phyloP scores from a whole-genome alignment of 1,140 invertebrate genomes.

The Pogonomyrmex barbatus region DNA sequence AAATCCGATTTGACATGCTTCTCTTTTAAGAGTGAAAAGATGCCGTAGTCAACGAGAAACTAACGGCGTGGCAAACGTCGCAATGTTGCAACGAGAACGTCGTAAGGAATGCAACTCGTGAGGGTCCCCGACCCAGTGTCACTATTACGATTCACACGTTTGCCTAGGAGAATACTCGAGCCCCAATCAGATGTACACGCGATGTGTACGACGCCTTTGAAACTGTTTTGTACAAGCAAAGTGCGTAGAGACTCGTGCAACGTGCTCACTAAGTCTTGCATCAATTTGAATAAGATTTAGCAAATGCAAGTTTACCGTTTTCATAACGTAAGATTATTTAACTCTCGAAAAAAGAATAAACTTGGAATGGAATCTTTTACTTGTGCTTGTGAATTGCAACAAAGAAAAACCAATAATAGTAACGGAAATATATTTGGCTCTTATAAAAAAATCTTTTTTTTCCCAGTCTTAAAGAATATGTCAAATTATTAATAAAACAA shows the following conservation, averaged over 20 bases:
- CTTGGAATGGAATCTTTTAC: neutral
- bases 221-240: slow-evolving; percentile 28
- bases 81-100: slow-evolving; percentile 48
- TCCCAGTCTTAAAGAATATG: neutral
- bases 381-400: neutral
- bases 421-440: neutral
- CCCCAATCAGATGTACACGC: neutral
- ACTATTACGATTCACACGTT: slow-evolving; percentile 42
- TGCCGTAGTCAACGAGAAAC: neutral
- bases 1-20: neutral
- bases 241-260: slow-evolving; percentile 3
- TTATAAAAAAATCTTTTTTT: neutral
- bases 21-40: neutral
- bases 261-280: neutral
- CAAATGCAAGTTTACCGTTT: neutral
- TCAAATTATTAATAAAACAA: neutral
- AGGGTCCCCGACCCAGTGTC: slow-evolving; percentile 60
- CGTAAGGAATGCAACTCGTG: slow-evolving; percentile 61
- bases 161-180: slow-evolving; percentile 5
- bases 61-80: slow-evolving; percentile 8
- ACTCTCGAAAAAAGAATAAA: neutral
- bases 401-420: neutral
- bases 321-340: slow-evolving; percentile 3
- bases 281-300: neutral
- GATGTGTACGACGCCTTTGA: neutral